Base-by-base conservation (phyloP, 2,888 invertebrate species). In the Pomacea canaliculata region DNA sequence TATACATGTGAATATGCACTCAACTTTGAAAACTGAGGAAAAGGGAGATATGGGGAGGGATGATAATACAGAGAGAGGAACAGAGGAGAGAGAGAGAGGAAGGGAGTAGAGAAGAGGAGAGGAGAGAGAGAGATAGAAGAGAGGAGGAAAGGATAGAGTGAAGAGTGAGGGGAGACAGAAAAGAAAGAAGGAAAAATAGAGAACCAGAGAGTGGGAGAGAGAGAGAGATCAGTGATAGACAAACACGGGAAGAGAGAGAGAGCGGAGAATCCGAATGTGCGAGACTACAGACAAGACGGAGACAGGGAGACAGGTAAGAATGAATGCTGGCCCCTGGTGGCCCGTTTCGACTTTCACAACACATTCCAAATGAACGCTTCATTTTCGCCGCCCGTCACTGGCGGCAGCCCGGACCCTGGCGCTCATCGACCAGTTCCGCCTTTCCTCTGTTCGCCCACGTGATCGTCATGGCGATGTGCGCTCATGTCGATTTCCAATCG, bases 391-490 rank as follows among this genome's bases (percentile, higher is more conserved):
- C 51, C 51, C 51, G 51, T 56, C 51, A 56, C 51, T 13, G 51
- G 51, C 51, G 51, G 51, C 51, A 56, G 51, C 12, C 51, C 10
- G 51, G 51, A 16, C 13, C 65, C 18, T 27, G 46, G 5, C 48
- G 8, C 16, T 49, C 23, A 74, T 74, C 62, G 74, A 74, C 63
- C n/a, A 48, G 74, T 74, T 69, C 74, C 74, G 74, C 74, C 74
- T 74, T 74, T 74, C 69, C 46, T n/a, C 74, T 74, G 74, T 74
- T 60, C 49, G 49, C 56, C 67, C 74, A 74, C 74, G 74, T 74
- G 74, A 74, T 62, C 62, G 10, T 23, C 23, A 67, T 74, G 60
- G 69, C 74, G 67, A 74, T 60, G 69, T 49, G 68, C 60, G 23
- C 49, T 48, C 68, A 59, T 51, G 74, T 69, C 74, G 69, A 74